Percentiles rank a stretch among this genome's conserved stretches.
Conservation (phyloP, 2,888 invertebrate species). For the Exephanes ischioxanthus region DNA sequence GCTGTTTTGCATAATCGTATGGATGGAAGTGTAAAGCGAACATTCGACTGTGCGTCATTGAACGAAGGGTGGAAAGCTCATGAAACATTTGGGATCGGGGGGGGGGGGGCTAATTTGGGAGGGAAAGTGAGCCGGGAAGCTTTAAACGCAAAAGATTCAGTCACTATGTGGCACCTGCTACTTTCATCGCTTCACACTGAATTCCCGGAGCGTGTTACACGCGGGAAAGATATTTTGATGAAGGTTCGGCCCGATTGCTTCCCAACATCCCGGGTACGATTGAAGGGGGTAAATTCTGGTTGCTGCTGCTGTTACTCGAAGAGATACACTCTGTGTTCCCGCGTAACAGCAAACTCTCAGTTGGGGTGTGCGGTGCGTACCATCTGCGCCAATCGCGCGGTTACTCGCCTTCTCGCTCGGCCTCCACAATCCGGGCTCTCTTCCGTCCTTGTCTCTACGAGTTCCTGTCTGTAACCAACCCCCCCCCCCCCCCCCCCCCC, state of each 20-base stretch:
- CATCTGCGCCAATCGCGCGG: slow-evolving; percentile 79
- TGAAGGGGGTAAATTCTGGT: slow-evolving; percentile 41
- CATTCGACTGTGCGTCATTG: slow-evolving; percentile 38
- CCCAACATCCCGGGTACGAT: slow-evolving; percentile 32
- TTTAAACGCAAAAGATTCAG: slow-evolving; percentile 38
- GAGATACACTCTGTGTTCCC: slow-evolving; percentile 45
- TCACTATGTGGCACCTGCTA: slow-evolving; percentile 57
- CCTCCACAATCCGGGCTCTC: slow-evolving; percentile 9
- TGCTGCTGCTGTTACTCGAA: slow-evolving; percentile 25
- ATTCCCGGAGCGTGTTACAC: slow-evolving; percentile 4
- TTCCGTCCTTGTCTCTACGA: slow-evolving; percentile 15
- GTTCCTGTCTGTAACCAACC: slow-evolving; percentile 32
- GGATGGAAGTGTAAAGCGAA: slow-evolving; percentile 21
- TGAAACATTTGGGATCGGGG: slow-evolving; percentile 64
- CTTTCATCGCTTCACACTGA: slow-evolving; percentile 43
- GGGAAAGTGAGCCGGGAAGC: slow-evolving; percentile 33
- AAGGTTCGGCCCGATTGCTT: slow-evolving; percentile 57
- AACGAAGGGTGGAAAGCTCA: slow-evolving; percentile 60
- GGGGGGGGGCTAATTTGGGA: slow-evolving; percentile 45
- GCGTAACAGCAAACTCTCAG: slow-evolving; percentile 46
- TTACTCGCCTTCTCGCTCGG: slow-evolving; percentile 54
- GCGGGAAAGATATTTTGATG: slow-evolving; percentile 61
- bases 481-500: background rate
- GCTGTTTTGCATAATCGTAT: slow-evolving; percentile 56
- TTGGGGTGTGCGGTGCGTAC: slow-evolving; percentile 70